Percentiles rank a stretch among this genome's conserved stretches.
These are phyloP conservation scores for Microplitis manilae DNA, from an alignment of 2,888 invertebrate genomes.

Conservation along the genomic window DNA sequence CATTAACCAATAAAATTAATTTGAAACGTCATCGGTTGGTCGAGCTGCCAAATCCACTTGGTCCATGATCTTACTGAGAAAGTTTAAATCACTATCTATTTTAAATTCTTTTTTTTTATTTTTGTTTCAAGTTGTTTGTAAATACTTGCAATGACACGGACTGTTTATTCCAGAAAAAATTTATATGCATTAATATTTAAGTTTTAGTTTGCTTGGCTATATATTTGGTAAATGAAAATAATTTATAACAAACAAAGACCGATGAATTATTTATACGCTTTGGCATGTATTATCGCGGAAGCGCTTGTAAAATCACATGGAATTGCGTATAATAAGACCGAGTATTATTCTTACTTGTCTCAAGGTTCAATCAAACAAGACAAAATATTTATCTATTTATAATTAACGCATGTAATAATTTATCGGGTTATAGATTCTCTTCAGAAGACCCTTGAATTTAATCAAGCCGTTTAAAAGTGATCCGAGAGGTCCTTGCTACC, in stretches of 20 bases:
- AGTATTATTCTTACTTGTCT: conserved; percentile 6
- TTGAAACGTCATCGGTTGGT: conserved; percentile 41
- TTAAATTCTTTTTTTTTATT: conserved; percentile 50
- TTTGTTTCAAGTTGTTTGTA: conserved; percentile 32
- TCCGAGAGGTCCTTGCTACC: background rate
- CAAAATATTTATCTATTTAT: conserved; percentile 21
- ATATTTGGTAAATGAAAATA: background rate
- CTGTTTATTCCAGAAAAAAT: conserved; percentile 27
- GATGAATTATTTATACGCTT: conserved; percentile 55
- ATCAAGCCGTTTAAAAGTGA: background rate
- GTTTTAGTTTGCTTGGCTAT: background rate
- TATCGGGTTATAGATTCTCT: background rate
- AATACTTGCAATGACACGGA: conserved; percentile 16
- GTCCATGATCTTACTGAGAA: conserved; percentile 40
- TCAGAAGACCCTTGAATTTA: conserved; percentile 7
- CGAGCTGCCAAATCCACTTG: conserved; percentile 46
- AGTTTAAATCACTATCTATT: conserved; percentile 58
- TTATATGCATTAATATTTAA: background rate
- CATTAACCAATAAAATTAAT: conserved; percentile 20
- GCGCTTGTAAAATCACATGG: conserved; percentile 46
- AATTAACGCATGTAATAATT: conserved; percentile 13
- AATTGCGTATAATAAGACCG: conserved; percentile 38
- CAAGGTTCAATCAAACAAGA: conserved; percentile 17
- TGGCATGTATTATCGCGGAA: conserved; percentile 59
- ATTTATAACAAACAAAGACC: background rate